These are phyloP conservation scores for Paratrypauchen microcephalus DNA, from an alignment of 2,797 vertebrate genomes.

Conservation along the genomic window DNA sequence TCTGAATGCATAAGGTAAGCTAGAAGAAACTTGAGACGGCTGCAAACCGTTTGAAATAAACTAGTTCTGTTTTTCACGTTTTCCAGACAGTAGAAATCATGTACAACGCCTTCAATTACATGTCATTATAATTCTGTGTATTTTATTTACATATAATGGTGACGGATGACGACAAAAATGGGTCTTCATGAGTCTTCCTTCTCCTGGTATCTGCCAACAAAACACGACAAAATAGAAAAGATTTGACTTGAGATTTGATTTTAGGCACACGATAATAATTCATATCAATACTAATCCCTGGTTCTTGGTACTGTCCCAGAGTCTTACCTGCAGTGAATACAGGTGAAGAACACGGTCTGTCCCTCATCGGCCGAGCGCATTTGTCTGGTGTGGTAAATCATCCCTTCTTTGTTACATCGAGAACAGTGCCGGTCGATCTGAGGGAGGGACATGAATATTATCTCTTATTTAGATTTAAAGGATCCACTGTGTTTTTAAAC, in stretches of 20 bases:
- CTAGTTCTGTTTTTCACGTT: too few relatives aligned
- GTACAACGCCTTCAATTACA: too few relatives aligned
- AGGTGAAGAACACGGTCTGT: slow-evolving; percentile 92
- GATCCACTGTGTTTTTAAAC: too few relatives aligned
- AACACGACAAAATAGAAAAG: not conserved
- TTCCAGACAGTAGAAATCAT: too few relatives aligned
- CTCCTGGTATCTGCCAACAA: slow-evolving; percentile 81
- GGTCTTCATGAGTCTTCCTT: slow-evolving; percentile 86
- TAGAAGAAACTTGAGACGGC: too few relatives aligned
- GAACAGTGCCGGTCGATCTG: slow-evolving; percentile 86
- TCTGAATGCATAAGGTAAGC: too few relatives aligned
- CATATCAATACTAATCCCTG: not conserved
- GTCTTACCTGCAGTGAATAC: slow-evolving; percentile 83
- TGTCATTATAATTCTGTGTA: too few relatives aligned
- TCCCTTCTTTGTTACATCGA: slow-evolving; percentile 86
- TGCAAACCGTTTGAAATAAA: too few relatives aligned
- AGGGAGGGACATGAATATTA: not conserved
- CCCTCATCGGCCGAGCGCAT: slow-evolving; percentile 93
- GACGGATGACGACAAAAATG: not conserved
- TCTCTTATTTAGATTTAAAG: too few relatives aligned
- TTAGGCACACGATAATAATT: not conserved
- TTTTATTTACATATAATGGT: not conserved
- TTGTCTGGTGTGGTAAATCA: slow-evolving; percentile 88
- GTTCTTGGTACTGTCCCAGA: not conserved
- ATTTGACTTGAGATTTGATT: not conserved